Evolutionary conservation across 2,113 vertebrate genomes (phyloP), one percentile per base, ranked within the genome.

Genomic region (Tragelaphus buxtoni): DNA sequence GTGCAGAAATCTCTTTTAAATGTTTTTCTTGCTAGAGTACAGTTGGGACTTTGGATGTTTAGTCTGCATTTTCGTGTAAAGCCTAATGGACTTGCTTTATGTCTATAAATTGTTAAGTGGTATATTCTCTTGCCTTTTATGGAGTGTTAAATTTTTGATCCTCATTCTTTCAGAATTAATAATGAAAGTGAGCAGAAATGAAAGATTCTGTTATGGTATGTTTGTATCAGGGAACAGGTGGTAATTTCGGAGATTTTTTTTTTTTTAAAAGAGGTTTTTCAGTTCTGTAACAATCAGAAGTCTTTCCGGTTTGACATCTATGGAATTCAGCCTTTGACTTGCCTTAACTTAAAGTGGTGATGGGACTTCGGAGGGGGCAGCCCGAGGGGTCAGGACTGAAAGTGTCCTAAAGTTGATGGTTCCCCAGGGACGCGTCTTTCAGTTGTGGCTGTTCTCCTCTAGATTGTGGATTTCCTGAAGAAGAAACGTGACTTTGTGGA

Each of bases 381-480:
- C 32, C 9, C 1, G 10, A 20, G 22, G 28, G 42, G 32, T 63
- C 55, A 26, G 86, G 49, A 32, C 56, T 39, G 51, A 47, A 49
- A 56, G 45, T 16, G 5, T 28, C 55, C 30, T 49, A 1, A 69
- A 69, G 14, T 42, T 80, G 35, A 5, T 60, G 12, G 30, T n/a
- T 92, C 56, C 35, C 58, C 51, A 7, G 20, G 60, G 76, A 13
- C 3, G 2, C 55, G 39, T 85, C 65, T 88, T 86, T 96, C 69
- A 76, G 49, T 10, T 69, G 53, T 76, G 22, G 45, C 39, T 95
- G 20, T 93, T 91, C 65, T 91, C 24, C 93, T 97, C 91, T 98
- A 99, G 99, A 99, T 99, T 96, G 99, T 99, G 95, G 99, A 99
- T 93, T 99, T 99, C 98, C 98, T 99, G 95, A 99, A 99, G 98